Conservation (phyloP, 2,113 vertebrate genomes). For the Electrona antarctica region DNA sequence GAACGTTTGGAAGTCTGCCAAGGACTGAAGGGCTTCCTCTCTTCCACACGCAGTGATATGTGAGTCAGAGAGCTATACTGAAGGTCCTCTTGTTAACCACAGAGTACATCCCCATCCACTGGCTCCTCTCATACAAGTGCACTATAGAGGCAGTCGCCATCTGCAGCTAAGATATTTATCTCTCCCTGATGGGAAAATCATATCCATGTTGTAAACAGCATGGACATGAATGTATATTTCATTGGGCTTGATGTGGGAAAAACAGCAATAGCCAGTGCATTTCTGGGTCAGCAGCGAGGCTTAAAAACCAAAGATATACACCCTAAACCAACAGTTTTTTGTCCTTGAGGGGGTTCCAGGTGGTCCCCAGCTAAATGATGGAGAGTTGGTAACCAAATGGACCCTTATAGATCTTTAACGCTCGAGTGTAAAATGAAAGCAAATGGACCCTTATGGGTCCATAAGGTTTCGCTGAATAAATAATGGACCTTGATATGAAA, state of each 20-base stretch:
- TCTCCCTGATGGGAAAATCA: neutral
- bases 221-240: conserved; percentile 30
- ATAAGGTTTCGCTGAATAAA: too few relatives aligned
- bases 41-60: conserved; percentile 11
- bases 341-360: too few relatives aligned
- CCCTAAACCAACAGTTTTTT: neutral
- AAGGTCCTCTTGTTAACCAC: conserved; percentile 38
- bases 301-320: conserved; percentile 7
- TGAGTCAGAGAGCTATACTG: conserved; percentile 32
- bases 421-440: too few relatives aligned
- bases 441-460: too few relatives aligned
- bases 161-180: conserved; percentile 15
- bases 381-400: too few relatives aligned
- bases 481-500: too few relatives aligned
- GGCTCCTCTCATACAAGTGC: conserved; percentile 42
- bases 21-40: neutral
- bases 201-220: conserved; percentile 35
- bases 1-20: neutral
- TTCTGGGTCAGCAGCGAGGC: neutral
- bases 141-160: conserved; percentile 38
- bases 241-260: conserved; percentile 34
- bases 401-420: too few relatives aligned
- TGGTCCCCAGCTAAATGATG: too few relatives aligned
- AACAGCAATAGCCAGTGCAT: conserved; percentile 15
- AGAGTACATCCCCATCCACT: conserved; percentile 38